phyloP scores from a whole-genome alignment of 2,113 vertebrate species.

The Forbesichthys agassizii region DNA sequence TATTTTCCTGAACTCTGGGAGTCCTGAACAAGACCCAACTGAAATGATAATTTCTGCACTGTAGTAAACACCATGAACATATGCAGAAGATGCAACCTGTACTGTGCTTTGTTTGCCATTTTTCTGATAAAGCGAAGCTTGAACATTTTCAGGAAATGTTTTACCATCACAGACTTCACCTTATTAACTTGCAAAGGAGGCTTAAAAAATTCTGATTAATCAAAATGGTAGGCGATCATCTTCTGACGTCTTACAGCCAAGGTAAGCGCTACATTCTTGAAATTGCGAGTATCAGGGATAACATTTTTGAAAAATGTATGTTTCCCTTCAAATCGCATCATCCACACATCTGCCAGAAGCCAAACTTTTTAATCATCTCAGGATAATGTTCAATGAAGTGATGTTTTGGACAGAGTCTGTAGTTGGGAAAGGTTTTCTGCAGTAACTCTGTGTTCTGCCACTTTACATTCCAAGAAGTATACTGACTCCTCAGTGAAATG shows the following conservation, averaged over 20 bases:
- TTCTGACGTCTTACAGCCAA: conserved; percentile 43
- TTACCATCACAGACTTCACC: too few species aligned
- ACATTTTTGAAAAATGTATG: conserved; percentile 43
- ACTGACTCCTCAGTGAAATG: too few species aligned
- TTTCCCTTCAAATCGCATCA: conserved; percentile 41
- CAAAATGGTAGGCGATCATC: conserved; percentile 1
- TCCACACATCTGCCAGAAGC: conserved; percentile 38
- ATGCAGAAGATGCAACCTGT: too few species aligned
- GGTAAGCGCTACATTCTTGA: conserved; percentile 40
- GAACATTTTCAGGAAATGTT: too few species aligned
- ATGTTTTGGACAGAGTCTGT: conserved; percentile 26
- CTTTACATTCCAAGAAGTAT: conserved; percentile 38
- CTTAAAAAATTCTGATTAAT: too few species aligned
- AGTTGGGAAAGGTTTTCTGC: conserved; percentile 29
- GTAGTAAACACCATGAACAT: too few species aligned
- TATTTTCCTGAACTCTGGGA: too few species aligned
- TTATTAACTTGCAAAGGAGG: too few species aligned
- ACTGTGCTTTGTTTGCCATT: too few species aligned
- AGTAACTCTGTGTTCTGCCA: conserved; percentile 43
- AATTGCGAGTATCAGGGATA: conserved; percentile 18
- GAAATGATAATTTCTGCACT: too few species aligned
- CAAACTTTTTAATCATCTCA: conserved; percentile 26
- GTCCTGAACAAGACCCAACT: too few species aligned
- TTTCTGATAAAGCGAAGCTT: too few species aligned
- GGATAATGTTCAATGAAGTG: conserved; percentile 45